These are phyloP conservation scores for Apis dorsata DNA, from an alignment of 1,140 invertebrate genomes.

Conservation along the genomic window DNA sequence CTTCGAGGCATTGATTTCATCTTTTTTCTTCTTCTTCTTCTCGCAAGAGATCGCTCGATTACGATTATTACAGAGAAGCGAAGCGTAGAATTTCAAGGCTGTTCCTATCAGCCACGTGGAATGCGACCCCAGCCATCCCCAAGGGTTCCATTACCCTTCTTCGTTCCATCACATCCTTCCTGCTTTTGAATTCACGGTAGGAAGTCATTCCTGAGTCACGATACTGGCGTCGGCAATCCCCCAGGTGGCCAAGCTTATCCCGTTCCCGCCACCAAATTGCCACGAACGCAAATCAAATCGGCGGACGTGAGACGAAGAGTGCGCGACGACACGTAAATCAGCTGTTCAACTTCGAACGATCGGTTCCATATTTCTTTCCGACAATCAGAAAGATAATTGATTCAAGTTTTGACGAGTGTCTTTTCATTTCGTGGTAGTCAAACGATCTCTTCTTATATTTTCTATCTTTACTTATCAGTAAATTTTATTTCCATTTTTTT, in stretches of 20 bases:
- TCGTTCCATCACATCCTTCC: conserved; percentile 28
- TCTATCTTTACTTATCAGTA: too few relatives aligned
- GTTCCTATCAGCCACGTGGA: background rate
- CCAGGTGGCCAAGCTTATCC: conserved; percentile 35
- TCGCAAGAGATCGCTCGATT: background rate
- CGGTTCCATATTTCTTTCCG: background rate
- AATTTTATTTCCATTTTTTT: too few relatives aligned
- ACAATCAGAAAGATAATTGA: background rate
- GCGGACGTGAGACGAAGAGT: background rate
- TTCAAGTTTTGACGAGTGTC: too few relatives aligned
- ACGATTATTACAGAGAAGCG: background rate
- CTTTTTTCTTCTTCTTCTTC: background rate
- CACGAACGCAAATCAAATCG: conserved; percentile 43
- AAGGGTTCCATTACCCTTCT: conserved; percentile 31
- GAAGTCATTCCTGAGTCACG: conserved; percentile 34
- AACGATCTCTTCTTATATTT: too few relatives aligned
- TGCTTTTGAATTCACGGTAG: conserved; percentile 20
- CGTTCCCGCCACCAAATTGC: conserved; percentile 34
- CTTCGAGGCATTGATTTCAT: background rate
- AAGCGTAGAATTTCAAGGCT: background rate
- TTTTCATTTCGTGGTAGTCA: too few relatives aligned
- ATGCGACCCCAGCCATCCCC: conserved; percentile 10
- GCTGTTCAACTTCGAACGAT: background rate
- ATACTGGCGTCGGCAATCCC: conserved; percentile 44
- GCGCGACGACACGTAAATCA: conserved; percentile 30